phyloP scores from a whole-genome alignment of 2,888 invertebrate species.

The Lordiphosa fenestrarum region DNA sequence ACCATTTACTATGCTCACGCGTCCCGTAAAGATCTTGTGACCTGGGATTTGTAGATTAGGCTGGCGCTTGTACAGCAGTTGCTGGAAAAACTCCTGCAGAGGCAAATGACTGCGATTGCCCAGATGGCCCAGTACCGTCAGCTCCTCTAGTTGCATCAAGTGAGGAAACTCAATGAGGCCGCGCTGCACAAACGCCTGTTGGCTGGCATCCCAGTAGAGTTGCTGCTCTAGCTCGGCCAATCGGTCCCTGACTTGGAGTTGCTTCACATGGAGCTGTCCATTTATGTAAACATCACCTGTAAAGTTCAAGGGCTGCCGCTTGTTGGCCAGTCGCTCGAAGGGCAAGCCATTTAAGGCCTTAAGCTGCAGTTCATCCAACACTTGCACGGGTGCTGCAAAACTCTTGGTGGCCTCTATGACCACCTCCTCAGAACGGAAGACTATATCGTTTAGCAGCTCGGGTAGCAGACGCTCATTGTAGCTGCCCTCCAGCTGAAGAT shows the following conservation, averaged over 20 bases:
- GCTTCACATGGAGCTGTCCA: slow-evolving; percentile 62
- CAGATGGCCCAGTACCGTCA: slow-evolving; percentile 64
- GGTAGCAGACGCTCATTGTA: slow-evolving; percentile 78
- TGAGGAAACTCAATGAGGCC: slow-evolving; percentile 54
- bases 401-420: slow-evolving; percentile 61
- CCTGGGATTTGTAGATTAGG: slow-evolving; percentile 53
- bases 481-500: slow-evolving; percentile 68
- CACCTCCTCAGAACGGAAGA: slow-evolving; percentile 75
- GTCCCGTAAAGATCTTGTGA: slow-evolving; percentile 72
- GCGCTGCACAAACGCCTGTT: slow-evolving; percentile 63
- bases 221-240: slow-evolving; percentile 47
- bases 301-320: slow-evolving; percentile 51
- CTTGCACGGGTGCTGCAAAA: slow-evolving; percentile 64
- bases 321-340: slow-evolving; percentile 79
- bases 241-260: slow-evolving; percentile 68
- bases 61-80: slow-evolving; percentile 68
- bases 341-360: slow-evolving; percentile 79
- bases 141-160: slow-evolving; percentile 43
- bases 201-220: slow-evolving; percentile 57
- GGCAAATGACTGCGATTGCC: slow-evolving; percentile 62
- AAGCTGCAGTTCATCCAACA: slow-evolving; percentile 71
- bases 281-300: slow-evolving; percentile 60
- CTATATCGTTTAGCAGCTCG: slow-evolving; percentile 78
- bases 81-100: slow-evolving; percentile 64
- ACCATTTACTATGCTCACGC: slow-evolving; percentile 72